Conservation (phyloP, 2,888 invertebrate genomes). For the Drosophila yooni region DNA sequence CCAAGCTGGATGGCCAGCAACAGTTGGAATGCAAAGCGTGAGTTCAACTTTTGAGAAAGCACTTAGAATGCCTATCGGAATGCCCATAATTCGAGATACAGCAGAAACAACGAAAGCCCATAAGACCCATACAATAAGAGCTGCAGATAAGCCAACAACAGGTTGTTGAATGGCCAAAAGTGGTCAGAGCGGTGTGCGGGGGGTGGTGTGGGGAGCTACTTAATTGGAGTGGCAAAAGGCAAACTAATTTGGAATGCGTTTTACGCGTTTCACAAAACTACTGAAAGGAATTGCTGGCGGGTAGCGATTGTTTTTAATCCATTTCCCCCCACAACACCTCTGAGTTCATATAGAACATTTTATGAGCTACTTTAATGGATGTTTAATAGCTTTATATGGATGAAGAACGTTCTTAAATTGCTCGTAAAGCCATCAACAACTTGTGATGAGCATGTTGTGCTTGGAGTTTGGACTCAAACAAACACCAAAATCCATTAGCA, state of each 20-base stretch:
- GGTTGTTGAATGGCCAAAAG: constrained; percentile 19
- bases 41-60: constrained; percentile 50
- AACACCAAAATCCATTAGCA: neutral
- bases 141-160: constrained; percentile 36
- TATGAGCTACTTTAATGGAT: constrained; percentile 51
- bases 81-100: constrained; percentile 57
- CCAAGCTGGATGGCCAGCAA: constrained; percentile 70
- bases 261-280: constrained; percentile 60
- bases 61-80: constrained; percentile 41
- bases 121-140: neutral
- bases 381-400: constrained; percentile 68
- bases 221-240: constrained; percentile 52
- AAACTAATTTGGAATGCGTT: constrained; percentile 57
- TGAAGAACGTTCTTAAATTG: constrained; percentile 26
- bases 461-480: constrained; percentile 15
- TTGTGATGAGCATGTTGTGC: constrained; percentile 15
- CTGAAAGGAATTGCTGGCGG: constrained; percentile 17
- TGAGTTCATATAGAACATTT: constrained; percentile 46
- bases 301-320: constrained; percentile 29
- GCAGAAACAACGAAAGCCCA: neutral
- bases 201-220: constrained; percentile 16
- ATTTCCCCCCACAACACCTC: constrained; percentile 20
- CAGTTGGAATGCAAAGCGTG: constrained; percentile 41
- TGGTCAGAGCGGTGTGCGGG: neutral
- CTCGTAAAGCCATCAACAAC: constrained; percentile 47